Percentiles rank a stretch among this genome's conserved stretches.
Evolutionary conservation across 2,888 invertebrate species (phyloP).

Genomic region (Eilema sororculum): DNA sequence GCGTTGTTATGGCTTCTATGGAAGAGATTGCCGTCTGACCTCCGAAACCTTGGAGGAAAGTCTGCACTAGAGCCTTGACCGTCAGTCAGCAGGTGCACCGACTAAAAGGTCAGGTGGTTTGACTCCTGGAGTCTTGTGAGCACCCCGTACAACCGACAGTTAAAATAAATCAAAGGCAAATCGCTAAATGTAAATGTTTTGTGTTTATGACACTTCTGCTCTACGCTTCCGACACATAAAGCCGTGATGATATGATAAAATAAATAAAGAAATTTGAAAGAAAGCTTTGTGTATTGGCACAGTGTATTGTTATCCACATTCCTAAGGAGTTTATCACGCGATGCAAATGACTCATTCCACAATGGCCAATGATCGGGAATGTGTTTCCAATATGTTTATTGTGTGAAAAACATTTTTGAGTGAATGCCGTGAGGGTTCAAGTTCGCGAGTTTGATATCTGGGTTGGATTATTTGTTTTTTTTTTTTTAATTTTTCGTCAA

Average conservation of each 20-base stretch:
- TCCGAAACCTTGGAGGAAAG: no score
- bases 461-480: no score
- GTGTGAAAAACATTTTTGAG: neutral
- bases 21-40: no score
- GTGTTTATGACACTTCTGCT: neutral
- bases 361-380: constrained; percentile 2
- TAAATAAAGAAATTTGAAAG: constrained; percentile 3
- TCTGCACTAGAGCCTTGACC: no score
- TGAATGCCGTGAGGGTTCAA: neutral
- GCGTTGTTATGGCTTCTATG: no score
- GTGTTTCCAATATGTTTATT: neutral
- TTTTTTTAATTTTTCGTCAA: no score
- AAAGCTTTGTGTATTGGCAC: constrained; percentile 3
- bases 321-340: constrained; percentile 16
- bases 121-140: no score
- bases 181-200: no score
- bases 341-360: constrained; percentile 16
- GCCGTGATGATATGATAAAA: neutral
- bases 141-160: no score
- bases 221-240: neutral
- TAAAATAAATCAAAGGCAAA: no score
- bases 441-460: neutral
- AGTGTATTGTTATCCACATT: constrained; percentile 15
- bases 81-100: no score
- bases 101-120: no score